Conservation (phyloP, 2,888 invertebrate species). For the Steinernema hermaphroditum region DNA sequence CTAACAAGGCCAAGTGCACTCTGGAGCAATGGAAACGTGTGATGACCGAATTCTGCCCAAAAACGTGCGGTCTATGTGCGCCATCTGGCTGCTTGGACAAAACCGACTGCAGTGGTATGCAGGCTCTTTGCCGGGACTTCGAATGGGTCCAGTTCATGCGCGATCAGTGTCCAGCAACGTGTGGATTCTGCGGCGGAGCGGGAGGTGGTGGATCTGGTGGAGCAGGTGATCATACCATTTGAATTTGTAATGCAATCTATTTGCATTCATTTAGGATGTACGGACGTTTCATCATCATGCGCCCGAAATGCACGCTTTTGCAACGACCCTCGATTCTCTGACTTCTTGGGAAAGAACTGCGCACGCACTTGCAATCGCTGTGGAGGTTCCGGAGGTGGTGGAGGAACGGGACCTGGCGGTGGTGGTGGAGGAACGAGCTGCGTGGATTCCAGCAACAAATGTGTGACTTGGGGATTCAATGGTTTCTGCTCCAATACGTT, state of each 20-base stretch:
- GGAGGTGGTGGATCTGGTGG: too few species aligned
- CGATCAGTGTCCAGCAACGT: constrained; percentile 36
- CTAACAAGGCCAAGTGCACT: constrained; percentile 36
- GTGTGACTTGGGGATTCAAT: neutral
- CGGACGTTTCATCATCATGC: neutral
- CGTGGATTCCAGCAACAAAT: neutral
- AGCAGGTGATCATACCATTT: neutral
- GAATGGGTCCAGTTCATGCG: constrained; percentile 31
- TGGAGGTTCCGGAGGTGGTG: neutral
- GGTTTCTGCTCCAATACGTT: neutral
- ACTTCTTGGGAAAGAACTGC: neutral
- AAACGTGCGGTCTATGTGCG: constrained; percentile 13
- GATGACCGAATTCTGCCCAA: constrained; percentile 32
- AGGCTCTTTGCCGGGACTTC: constrained; percentile 17
- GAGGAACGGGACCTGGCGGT: too few species aligned
- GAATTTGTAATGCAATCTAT: neutral
- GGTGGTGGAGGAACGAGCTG: neutral
- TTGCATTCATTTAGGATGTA: neutral
- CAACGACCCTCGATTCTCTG: neutral
- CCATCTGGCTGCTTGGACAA: neutral
- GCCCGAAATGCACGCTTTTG: neutral
- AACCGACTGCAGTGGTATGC: neutral
- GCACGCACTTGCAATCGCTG: constrained; percentile 5
- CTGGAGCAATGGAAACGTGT: constrained; percentile 34
- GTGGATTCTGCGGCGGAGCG: constrained; percentile 15